Conservation (phyloP, 2,888 invertebrate species). For the Luperina testacea region DNA sequence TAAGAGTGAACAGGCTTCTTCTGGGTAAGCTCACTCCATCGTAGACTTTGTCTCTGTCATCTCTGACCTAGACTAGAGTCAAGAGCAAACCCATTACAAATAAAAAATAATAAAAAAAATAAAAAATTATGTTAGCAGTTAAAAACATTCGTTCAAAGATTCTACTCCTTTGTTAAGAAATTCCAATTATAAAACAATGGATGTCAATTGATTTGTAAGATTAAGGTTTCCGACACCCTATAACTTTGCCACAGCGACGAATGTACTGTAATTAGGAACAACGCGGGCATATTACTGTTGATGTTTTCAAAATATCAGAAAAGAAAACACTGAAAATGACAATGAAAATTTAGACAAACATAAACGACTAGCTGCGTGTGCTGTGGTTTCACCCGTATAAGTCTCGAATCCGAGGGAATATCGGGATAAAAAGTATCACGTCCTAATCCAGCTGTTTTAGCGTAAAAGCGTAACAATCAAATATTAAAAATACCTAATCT, state of each 20-base stretch:
- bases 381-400: not conserved
- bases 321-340: not conserved
- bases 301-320: not conserved
- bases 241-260: constrained; percentile 29
- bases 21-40: too few relatives aligned
- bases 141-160: constrained; percentile 36
- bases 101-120: too few relatives aligned
- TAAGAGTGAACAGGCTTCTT: too few relatives aligned
- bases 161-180: constrained; percentile 40
- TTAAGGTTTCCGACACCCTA: constrained; percentile 54
- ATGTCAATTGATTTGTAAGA: constrained; percentile 50
- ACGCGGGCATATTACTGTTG: constrained; percentile 1
- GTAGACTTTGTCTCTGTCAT: too few relatives aligned
- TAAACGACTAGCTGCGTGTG: not conserved
- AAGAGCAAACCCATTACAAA: too few relatives aligned
- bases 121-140: not conserved
- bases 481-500: not conserved
- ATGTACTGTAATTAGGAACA: not conserved
- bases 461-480: not conserved
- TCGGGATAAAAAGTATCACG: too few relatives aligned
- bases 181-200: constrained; percentile 51
- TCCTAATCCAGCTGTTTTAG: too few relatives aligned
- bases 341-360: not conserved
- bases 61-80: too few relatives aligned
- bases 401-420: too few relatives aligned